Evolutionary conservation across 2,797 vertebrate genomes (phyloP).

Genomic region (Podarcis siculus): DNA sequence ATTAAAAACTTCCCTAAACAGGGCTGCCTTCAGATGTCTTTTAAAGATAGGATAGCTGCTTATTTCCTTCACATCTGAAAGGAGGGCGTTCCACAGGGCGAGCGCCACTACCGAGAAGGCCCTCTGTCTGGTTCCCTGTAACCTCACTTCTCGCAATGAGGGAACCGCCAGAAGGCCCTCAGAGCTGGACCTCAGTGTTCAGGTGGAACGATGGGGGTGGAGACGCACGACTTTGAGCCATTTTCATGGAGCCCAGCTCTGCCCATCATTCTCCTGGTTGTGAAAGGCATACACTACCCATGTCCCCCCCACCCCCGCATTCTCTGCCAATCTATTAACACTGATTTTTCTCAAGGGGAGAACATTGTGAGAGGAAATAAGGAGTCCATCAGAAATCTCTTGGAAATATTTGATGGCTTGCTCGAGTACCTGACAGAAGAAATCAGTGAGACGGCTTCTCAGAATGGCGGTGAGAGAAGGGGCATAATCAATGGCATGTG

Average conservation of each 20-base stretch:
- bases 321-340: constrained; percentile 21
- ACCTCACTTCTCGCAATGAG: too few relatives aligned
- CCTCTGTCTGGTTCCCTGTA: too few relatives aligned
- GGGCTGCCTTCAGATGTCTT: too few relatives aligned
- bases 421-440: constrained; percentile 94
- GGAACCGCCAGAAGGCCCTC: too few relatives aligned
- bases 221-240: background rate
- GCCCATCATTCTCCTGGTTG: background rate
- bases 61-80: too few relatives aligned
- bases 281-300: background rate
- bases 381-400: constrained; percentile 91
- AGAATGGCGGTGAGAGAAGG: constrained; percentile 78
- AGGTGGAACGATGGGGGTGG: too few relatives aligned
- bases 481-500: background rate
- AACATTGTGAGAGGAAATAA: constrained; percentile 90
- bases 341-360: constrained; percentile 83
- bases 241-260: background rate
- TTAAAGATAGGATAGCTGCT: too few relatives aligned
- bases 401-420: constrained; percentile 97
- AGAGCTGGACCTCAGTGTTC: too few relatives aligned
- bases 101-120: too few relatives aligned
- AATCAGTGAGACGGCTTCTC: constrained; percentile 82
- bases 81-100: too few relatives aligned
- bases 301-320: background rate
- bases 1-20: too few relatives aligned